These are phyloP conservation scores for Apus apus DNA, from an alignment of 2,113 vertebrate species.

Conservation along the genomic window DNA sequence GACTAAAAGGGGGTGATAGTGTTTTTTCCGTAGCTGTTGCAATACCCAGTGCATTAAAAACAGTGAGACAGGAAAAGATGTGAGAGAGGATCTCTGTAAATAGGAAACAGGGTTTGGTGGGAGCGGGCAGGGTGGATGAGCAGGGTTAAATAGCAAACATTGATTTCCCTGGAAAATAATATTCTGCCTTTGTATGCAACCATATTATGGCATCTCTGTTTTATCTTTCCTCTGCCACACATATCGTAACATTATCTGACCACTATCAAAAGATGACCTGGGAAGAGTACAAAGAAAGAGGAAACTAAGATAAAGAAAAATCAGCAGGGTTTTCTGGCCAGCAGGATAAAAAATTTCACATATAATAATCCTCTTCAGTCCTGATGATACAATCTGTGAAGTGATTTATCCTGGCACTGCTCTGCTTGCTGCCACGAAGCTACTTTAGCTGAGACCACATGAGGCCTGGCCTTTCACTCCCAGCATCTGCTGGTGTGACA, in stretches of 20 bases:
- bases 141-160: not conserved
- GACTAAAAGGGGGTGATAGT: not conserved
- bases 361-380: not conserved
- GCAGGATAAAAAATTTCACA: not conserved
- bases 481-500: conserved; percentile 56
- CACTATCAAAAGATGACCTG: not conserved
- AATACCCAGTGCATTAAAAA: not conserved
- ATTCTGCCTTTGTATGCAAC: not conserved
- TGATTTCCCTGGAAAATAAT: not conserved
- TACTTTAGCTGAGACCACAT: conserved; percentile 3
- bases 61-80: not conserved
- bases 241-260: not conserved
- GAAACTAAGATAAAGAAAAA: not conserved
- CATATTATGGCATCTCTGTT: not conserved
- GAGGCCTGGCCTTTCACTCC: conserved; percentile 57
- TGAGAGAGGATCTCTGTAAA: not conserved
- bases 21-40: not conserved
- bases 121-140: not conserved
- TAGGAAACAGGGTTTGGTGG: not conserved
- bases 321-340: not conserved
- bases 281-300: not conserved
- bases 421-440: conserved; percentile 34
- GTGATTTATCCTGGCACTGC: conserved; percentile 16
- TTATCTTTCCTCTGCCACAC: not conserved
- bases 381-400: not conserved